Evolutionary conservation across 2,888 invertebrate species (phyloP).

Genomic region (Drosophila barbarae): DNA sequence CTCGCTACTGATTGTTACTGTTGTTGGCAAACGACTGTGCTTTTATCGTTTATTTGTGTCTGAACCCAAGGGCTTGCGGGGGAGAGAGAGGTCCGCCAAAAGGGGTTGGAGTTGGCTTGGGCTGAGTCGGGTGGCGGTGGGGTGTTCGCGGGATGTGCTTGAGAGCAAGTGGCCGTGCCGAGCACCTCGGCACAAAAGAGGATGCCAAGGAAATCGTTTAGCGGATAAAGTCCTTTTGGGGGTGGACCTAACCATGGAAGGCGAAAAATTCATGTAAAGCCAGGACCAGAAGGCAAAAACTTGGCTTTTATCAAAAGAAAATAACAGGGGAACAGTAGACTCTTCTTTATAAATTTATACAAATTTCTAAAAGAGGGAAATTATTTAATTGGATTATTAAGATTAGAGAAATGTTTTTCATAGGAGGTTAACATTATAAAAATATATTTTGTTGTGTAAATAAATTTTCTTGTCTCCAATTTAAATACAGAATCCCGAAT

Average conservation of each 20-base stretch:
- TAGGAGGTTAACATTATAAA: too few species aligned
- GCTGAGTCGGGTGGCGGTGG: not conserved
- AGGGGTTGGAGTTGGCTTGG: conserved; percentile 15
- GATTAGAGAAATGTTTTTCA: not conserved
- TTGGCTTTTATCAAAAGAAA: conserved; percentile 17
- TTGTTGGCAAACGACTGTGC: conserved; percentile 72
- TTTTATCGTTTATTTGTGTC: conserved; percentile 73
- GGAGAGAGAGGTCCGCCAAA: conserved; percentile 10
- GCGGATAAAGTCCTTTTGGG: conserved; percentile 34
- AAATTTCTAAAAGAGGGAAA: not conserved
- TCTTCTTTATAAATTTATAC: not conserved
- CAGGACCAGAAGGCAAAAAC: conserved; percentile 23
- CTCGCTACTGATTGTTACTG: conserved; percentile 75
- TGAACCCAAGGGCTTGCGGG: conserved; percentile 43
- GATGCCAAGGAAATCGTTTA: conserved; percentile 40
- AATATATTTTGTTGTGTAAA: too few species aligned
- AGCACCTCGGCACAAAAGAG: conserved; percentile 41
- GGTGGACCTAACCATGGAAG: conserved; percentile 3
- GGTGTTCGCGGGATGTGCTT: conserved; percentile 31
- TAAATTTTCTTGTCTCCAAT: too few species aligned
- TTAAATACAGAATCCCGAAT: not conserved
- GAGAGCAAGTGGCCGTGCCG: conserved; percentile 37
- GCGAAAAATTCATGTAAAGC: not conserved
- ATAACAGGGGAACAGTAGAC: conserved; percentile 12
- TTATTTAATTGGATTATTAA: not conserved